These are phyloP conservation scores for Rynchops niger DNA, from an alignment of 2,113 vertebrate genomes.

Conservation along the genomic window DNA sequence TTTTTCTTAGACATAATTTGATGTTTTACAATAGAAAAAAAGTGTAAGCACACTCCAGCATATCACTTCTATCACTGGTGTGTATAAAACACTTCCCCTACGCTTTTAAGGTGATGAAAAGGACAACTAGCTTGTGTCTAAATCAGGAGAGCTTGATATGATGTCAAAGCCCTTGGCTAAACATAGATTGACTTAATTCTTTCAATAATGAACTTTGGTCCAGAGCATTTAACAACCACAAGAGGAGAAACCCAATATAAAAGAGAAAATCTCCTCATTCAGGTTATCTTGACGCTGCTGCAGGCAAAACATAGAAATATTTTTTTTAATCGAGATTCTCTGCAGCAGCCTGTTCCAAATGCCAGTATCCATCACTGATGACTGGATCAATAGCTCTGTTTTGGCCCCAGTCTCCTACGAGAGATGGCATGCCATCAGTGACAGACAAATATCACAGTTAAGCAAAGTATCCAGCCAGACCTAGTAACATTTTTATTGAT, in stretches of 20 bases:
- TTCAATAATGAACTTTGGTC: conserved; percentile 83
- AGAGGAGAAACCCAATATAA: conserved; percentile 79
- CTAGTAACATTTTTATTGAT: conserved; percentile 98
- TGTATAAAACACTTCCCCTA: conserved; percentile 56
- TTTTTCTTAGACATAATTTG: conserved; percentile 59
- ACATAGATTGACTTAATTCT: conserved; percentile 83
- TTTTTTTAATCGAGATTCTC: conserved; percentile 87
- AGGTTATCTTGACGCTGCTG: conserved; percentile 80
- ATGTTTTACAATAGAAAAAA: conserved; percentile 49
- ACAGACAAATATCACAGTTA: conserved; percentile 99
- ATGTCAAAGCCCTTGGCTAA: conserved; percentile 81
- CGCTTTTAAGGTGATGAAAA: conserved; percentile 73
- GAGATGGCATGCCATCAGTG: conserved; percentile 97
- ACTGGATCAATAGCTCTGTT: conserved; percentile 98
- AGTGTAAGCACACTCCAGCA: not conserved
- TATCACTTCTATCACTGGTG: conserved; percentile 4
- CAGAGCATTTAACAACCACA: conserved; percentile 76
- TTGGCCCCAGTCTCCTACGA: conserved; percentile 93
- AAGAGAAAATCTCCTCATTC: conserved; percentile 77
- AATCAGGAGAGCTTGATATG: conserved; percentile 72
- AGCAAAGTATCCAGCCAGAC: conserved; percentile 88
- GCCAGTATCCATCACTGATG: conserved; percentile 96
- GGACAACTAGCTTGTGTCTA: conserved; percentile 70
- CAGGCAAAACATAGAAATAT: conserved; percentile 83
- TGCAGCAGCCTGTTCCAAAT: conserved; percentile 88